Percentiles rank a stretch among this genome's conserved stretches.
phyloP scores from a whole-genome alignment of 1,140 invertebrate species.

The Panulirus ornatus region DNA sequence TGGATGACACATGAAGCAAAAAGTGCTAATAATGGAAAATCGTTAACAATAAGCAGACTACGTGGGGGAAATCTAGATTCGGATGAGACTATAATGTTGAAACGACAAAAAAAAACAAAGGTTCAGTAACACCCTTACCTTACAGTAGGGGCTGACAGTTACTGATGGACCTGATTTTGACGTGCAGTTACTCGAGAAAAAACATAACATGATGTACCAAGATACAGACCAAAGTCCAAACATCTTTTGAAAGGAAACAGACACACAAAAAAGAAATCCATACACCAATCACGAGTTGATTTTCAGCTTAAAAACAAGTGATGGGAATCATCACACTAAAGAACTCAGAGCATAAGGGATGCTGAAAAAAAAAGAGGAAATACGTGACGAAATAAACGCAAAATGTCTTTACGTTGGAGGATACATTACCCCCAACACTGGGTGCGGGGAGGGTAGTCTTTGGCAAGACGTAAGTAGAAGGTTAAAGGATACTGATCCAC shows the following conservation, averaged over 20 bases:
- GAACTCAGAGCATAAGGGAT: neutral
- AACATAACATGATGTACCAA: constrained; percentile 5
- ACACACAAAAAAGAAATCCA: neutral
- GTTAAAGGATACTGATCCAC: neutral
- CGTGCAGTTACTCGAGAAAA: neutral
- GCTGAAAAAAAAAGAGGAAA: neutral
- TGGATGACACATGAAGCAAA: too few species aligned
- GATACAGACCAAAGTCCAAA: neutral
- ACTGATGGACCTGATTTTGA: too few species aligned
- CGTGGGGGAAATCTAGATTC: too few species aligned
- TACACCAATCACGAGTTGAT: neutral
- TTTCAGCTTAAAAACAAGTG: neutral
- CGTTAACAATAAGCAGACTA: too few species aligned
- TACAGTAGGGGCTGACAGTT: too few species aligned
- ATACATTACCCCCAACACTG: neutral
- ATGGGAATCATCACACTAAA: neutral
- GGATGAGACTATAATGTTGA: too few species aligned
- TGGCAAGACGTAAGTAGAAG: neutral
- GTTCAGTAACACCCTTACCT: too few species aligned
- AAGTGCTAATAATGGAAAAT: too few species aligned
- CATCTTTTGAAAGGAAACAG: neutral
- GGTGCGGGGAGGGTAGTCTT: neutral
- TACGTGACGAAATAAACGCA: neutral
- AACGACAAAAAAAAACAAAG: too few species aligned
- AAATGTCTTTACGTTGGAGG: neutral